Conservation (phyloP, 2,113 vertebrate genomes). For the Fukomys damarensis region DNA sequence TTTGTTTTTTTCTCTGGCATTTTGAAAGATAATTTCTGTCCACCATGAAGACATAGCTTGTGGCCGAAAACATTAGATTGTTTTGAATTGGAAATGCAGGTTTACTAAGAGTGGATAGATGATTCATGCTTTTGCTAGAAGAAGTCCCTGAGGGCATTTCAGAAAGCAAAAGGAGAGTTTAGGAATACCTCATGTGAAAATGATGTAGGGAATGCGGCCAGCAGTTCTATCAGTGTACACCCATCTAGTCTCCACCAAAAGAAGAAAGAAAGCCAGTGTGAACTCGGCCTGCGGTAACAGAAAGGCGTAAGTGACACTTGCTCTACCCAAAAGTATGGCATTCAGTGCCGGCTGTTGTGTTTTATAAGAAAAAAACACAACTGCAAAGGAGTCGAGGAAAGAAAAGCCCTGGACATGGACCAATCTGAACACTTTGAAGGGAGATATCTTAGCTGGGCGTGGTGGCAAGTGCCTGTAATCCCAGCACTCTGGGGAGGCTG, state of each 20-base stretch:
- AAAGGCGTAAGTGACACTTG: neutral
- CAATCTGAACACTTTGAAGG: neutral
- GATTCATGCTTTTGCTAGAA: neutral
- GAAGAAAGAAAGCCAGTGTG: neutral
- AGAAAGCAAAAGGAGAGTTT: constrained; percentile 20
- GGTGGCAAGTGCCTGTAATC: neutral
- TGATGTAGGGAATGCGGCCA: constrained; percentile 26
- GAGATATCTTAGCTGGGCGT: neutral
- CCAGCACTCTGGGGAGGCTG: neutral
- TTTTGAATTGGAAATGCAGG: neutral
- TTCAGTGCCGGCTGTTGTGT: neutral
- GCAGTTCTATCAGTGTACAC: neutral
- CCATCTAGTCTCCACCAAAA: constrained; percentile 38
- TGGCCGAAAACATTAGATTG: neutral
- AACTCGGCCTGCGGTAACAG: neutral
- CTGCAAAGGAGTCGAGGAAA: neutral
- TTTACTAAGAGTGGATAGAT: neutral
- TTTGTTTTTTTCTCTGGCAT: neutral
- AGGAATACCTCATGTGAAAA: constrained; percentile 30
- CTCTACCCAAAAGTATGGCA: neutral
- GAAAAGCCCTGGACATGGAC: neutral
- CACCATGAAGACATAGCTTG: neutral
- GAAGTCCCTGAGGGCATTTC: neutral
- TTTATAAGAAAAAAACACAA: neutral
- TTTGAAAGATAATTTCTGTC: neutral